A percentile compares a stretch with the other conserved stretches of the same genome.
phyloP scores from a whole-genome alignment of 1,140 invertebrate genomes.

The Leucophenga varia region DNA sequence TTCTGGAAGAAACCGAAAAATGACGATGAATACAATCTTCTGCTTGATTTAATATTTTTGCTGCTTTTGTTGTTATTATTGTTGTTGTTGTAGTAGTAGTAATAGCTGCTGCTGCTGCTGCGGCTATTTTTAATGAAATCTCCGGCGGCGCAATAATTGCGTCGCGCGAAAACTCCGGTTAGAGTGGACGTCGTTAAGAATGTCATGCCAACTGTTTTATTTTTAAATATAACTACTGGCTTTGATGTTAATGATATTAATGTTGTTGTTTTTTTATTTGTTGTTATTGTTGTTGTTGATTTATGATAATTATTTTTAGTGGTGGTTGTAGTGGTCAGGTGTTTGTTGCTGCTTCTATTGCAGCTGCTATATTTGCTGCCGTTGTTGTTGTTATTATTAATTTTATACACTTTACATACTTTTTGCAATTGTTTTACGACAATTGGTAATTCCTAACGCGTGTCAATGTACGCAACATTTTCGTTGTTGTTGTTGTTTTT shows the following conservation, averaged over 20 bases:
- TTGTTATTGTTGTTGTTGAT: constrained; percentile 13
- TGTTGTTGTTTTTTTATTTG: constrained; percentile 9
- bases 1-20: constrained; percentile 57
- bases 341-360: not conserved
- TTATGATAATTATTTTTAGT: constrained; percentile 16
- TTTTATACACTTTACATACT: no score
- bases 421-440: constrained; percentile 54
- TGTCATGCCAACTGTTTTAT: no score
- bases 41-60: constrained; percentile 16
- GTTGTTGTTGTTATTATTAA: not conserved
- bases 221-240: not conserved
- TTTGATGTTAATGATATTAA: not conserved
- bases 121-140: not conserved
- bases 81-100: not conserved
- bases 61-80: constrained; percentile 18
- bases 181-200: no score
- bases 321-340: constrained; percentile 9
- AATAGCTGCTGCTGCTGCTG: constrained; percentile 8
- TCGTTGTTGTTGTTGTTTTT: no score
- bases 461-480: constrained; percentile 50
- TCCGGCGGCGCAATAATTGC: not conserved
- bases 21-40: constrained; percentile 48
- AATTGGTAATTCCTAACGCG: constrained; percentile 49
- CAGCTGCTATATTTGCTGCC: constrained; percentile 6
- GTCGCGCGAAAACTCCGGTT: not conserved